Evolutionary conservation across 1,140 invertebrate species (phyloP).

Genomic region (Paramacrobiotus metropolitanus): DNA sequence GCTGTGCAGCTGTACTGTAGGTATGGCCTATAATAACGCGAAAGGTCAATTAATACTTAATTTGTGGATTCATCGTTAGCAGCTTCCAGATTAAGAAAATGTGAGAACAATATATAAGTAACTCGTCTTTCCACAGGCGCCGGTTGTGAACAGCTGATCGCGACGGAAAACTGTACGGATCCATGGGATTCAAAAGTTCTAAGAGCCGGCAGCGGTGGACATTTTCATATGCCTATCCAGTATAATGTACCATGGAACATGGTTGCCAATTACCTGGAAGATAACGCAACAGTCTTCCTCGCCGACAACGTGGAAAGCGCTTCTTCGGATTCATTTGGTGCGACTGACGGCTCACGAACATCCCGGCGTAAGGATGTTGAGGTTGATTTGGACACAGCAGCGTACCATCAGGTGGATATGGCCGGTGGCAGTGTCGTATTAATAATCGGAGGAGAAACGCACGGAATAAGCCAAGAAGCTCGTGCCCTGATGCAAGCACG

Average conservation of each 20-base stretch:
- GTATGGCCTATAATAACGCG: too few species aligned
- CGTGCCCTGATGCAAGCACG: constrained; percentile 29
- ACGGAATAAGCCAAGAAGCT: constrained; percentile 46
- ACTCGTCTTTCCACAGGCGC: too few species aligned
- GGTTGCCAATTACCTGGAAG: constrained; percentile 28
- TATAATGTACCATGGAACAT: constrained; percentile 37
- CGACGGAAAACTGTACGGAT: constrained; percentile 70
- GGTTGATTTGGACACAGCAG: constrained; percentile 27
- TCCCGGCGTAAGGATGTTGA: constrained; percentile 3
- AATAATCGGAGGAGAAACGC: constrained; percentile 64
- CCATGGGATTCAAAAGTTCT: constrained; percentile 68
- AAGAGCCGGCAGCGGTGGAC: constrained; percentile 48
- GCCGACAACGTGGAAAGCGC: constrained; percentile 30
- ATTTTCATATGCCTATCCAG: constrained; percentile 48
- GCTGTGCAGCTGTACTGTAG: too few species aligned
- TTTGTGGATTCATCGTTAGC: too few species aligned
- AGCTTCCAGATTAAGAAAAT: too few species aligned
- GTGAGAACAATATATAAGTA: too few species aligned
- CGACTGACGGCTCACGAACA: not conserved
- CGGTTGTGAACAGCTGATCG: too few species aligned
- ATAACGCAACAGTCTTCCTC: constrained; percentile 34
- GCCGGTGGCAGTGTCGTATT: constrained; percentile 30
- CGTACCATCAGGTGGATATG: constrained; percentile 38
- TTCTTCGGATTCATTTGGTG: constrained; percentile 6
- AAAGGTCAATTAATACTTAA: too few species aligned